Conservation (phyloP, 2,113 vertebrate species). For the Percina caprodes region DNA sequence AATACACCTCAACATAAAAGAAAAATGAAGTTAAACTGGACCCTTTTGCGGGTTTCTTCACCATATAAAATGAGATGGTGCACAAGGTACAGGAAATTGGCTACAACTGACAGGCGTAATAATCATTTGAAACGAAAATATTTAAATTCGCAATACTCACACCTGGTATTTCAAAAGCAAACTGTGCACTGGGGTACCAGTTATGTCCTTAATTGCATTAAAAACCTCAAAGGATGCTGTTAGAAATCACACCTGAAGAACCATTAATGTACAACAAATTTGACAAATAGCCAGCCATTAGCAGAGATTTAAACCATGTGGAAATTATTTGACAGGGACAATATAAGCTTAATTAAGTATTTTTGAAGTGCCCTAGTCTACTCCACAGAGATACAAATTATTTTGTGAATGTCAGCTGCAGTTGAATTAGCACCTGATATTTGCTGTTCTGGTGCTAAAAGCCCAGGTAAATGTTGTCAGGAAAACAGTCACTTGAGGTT, state of each 20-base stretch:
- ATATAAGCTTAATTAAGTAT: background rate
- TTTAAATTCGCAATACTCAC: slow-evolving; percentile 33
- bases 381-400: background rate
- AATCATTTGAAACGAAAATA: slow-evolving; percentile 41
- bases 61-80: background rate
- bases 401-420: slow-evolving; percentile 27
- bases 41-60: background rate
- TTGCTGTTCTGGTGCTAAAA: slow-evolving; percentile 48
- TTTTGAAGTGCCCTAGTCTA: background rate
- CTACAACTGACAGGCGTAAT: slow-evolving; percentile 42
- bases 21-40: background rate
- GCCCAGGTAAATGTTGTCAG: slow-evolving; percentile 34
- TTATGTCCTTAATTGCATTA: slow-evolving; percentile 28
- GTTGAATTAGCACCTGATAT: slow-evolving; percentile 18
- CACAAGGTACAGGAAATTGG: slow-evolving; percentile 56
- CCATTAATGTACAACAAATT: slow-evolving; percentile 12
- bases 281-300: slow-evolving; percentile 21
- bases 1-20: background rate
- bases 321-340: slow-evolving; percentile 9
- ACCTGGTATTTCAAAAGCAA: slow-evolving; percentile 63
- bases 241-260: slow-evolving; percentile 25
- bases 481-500: slow-evolving; percentile 27
- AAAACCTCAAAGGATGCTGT: slow-evolving; percentile 15
- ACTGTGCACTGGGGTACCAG: slow-evolving; percentile 23
- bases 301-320: slow-evolving; percentile 8